A percentile compares a stretch with the other conserved stretches of the same genome.
Evolutionary conservation across 2,113 vertebrate genomes (phyloP).

Genomic region (Rhinolophus sinicus): DNA sequence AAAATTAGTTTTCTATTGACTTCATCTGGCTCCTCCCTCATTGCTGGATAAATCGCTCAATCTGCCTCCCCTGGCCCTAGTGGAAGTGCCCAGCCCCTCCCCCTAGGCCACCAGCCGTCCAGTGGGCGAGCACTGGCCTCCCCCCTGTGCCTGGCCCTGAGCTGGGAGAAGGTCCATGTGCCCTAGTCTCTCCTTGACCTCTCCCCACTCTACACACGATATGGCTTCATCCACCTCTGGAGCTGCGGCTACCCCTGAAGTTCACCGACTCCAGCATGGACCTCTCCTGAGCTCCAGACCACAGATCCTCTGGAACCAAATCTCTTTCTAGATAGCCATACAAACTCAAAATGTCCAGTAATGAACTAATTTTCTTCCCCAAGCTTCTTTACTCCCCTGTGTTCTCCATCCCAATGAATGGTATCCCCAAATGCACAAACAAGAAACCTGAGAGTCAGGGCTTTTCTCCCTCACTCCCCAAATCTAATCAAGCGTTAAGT

Average conservation of each 20-base stretch:
- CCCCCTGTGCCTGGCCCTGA: not conserved
- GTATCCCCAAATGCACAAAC: not conserved
- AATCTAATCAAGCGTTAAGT: not conserved
- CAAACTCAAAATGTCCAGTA: not conserved
- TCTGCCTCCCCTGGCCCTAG: conserved; percentile 61
- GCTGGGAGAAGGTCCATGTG: not conserved
- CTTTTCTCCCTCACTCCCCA: not conserved
- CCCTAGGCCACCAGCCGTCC: conserved; percentile 55
- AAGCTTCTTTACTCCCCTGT: not conserved
- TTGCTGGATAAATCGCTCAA: conserved; percentile 60
- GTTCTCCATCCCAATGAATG: not conserved
- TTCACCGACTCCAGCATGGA: not conserved
- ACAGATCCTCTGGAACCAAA: not conserved
- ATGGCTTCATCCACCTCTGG: not conserved
- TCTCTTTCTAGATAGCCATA: not conserved
- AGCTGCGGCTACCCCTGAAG: not conserved
- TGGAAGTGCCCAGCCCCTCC: conserved; percentile 41
- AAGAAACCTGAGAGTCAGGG: not conserved
- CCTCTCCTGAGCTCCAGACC: not conserved
- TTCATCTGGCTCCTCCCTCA: conserved; percentile 86
- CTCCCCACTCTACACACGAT: not conserved
- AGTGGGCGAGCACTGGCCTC: not conserved
- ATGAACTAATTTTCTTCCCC: not conserved
- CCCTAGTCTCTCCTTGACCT: not conserved
- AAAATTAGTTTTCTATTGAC: conserved; percentile 93